Evolutionary conservation across 2,113 vertebrate genomes (phyloP), one percentile per base, ranked within the genome.

Genomic region (Numenius arquata): DNA sequence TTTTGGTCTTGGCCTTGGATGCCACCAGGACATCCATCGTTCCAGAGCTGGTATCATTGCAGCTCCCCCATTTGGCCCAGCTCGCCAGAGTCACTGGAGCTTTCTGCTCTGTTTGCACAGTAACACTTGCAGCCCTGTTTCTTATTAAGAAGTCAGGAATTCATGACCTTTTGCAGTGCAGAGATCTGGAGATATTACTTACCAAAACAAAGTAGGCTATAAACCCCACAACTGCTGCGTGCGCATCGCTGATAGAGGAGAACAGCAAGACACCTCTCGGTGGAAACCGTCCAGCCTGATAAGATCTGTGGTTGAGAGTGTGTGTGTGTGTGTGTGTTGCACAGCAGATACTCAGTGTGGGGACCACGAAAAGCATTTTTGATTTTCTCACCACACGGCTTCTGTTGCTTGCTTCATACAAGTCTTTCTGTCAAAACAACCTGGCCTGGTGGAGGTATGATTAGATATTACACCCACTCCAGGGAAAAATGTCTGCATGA

Each of bases 111-210:
- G 1, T 61, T 90, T 85, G 29, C 74, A 75, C 70, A 50, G 52
- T n/a, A 75, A 75, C 22, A 53, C 90, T 91, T 80, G 25, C 63
- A 89, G 66, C 30, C 10, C 1, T 40, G 32, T 61, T 83, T 92
- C 71, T 77, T 73, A 34, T 45, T 70, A 68, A 75, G 78, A 90
- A 67, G 32, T 34, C 34, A 36, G 66, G 74, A 92, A 90, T 88
- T 68, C n/a, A 8, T 79, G 89, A 94, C 85, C 93, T 97, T 96
- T 88, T 75, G 21, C 52, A 77, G 41, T n/a, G 41, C n/a, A 78
- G 36, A 94, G 94, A 91, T 90, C 63, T 77, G 36, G 41, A 96
- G 95, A 97, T 92, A 97, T 92, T 89, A 79, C 77, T 89, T 67
- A 89, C 72, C 71, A 72, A 96, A 96, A 90, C 84, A 77, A 80